These are phyloP conservation scores for Acanthiza pusilla DNA, from an alignment of 2,797 vertebrate genomes.

Conservation along the genomic window DNA sequence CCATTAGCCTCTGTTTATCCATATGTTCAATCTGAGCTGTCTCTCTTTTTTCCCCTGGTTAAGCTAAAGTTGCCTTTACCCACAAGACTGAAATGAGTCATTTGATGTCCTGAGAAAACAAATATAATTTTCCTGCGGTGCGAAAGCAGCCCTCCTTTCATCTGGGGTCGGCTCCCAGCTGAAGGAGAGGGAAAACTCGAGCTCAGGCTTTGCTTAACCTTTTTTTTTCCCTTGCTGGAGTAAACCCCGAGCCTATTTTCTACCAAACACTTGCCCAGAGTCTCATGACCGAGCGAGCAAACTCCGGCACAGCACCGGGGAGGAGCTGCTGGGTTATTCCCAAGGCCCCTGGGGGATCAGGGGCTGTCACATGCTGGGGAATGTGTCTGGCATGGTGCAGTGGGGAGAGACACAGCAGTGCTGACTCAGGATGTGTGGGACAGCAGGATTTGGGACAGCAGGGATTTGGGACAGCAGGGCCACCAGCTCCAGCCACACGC, in stretches of 20 bases:
- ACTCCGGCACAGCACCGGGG: background rate
- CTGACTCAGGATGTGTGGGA: conserved; percentile 36
- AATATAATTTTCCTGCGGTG: conserved; percentile 65
- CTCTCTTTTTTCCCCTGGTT: background rate
- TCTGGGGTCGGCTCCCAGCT: background rate
- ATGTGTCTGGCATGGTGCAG: conserved; percentile 15
- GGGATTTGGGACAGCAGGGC: background rate
- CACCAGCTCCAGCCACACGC: background rate
- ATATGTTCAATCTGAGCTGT: conserved; percentile 13
- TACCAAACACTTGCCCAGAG: background rate
- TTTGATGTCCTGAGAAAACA: conserved; percentile 68
- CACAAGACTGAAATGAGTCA: conserved; percentile 62
- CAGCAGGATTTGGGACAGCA: background rate
- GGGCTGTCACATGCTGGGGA: conserved; percentile 34
- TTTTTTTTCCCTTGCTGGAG: background rate
- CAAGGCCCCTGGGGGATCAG: background rate
- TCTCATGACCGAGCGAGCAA: conserved; percentile 36
- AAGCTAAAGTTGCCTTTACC: conserved; percentile 51
- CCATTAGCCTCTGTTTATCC: conserved; percentile 57
- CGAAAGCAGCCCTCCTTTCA: conserved; percentile 42
- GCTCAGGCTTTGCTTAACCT: background rate
- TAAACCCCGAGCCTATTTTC: conserved; percentile 36
- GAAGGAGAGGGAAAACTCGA: background rate
- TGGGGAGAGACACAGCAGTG: conserved; percentile 10
- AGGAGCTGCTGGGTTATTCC: background rate